These are phyloP conservation scores for Gymnothorax reevesii DNA, from an alignment of 2,797 vertebrate genomes.

Conservation along the genomic window DNA sequence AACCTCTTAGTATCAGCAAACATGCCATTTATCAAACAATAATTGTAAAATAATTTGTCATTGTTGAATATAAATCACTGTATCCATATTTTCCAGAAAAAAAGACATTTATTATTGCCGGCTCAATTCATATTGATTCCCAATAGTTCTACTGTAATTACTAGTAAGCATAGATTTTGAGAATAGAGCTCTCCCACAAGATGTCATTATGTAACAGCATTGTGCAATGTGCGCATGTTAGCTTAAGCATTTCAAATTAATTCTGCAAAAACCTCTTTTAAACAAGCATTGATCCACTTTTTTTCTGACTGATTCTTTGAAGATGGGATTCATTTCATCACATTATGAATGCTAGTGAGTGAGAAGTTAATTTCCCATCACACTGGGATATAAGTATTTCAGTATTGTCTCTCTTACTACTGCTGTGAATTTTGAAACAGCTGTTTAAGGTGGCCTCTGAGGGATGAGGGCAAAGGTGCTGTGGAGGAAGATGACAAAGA, in stretches of 20 bases:
- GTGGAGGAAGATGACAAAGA: background rate
- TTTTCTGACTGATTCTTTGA: background rate
- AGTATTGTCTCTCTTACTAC: background rate
- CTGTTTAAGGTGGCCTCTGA: conserved; percentile 6
- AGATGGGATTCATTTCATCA: conserved; percentile 34
- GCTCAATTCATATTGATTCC: background rate
- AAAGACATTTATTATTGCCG: background rate
- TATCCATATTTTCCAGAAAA: background rate
- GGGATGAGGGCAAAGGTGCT: background rate
- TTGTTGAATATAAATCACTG: background rate
- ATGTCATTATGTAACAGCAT: conserved; percentile 15
- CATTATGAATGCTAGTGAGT: conserved; percentile 48
- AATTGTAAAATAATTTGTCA: background rate
- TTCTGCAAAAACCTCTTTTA: background rate
- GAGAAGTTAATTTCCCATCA: conserved; percentile 56
- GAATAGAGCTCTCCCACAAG: background rate
- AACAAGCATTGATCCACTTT: background rate
- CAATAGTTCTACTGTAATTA: background rate
- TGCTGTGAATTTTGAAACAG: conserved; percentile 15
- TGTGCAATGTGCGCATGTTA: background rate
- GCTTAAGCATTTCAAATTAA: background rate
- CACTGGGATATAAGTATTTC: conserved; percentile 65
- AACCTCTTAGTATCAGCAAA: background rate
- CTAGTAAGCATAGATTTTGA: background rate
- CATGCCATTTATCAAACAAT: background rate